Evolutionary conservation across 2,113 vertebrate species (phyloP).

Genomic region (Paratilapia polleni): DNA sequence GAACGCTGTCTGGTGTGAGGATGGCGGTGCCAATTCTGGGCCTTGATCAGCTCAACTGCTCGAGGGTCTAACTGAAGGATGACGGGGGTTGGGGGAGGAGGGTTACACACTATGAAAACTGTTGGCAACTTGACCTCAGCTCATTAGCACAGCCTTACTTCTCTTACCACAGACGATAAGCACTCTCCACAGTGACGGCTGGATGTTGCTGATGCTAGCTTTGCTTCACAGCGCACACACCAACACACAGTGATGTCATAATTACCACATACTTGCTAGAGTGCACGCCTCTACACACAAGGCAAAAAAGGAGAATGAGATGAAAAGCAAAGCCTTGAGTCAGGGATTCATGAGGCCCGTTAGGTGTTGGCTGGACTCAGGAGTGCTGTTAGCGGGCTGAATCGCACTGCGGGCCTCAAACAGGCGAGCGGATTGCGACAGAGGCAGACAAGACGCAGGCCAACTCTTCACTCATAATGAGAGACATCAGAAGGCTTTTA

Average conservation of each 20-base stretch:
- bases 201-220: constrained; percentile 44
- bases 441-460: not conserved
- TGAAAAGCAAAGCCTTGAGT: constrained; percentile 34
- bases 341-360: constrained; percentile 18
- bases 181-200: constrained; percentile 41
- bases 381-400: constrained; percentile 47
- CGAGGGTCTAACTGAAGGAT: constrained; percentile 1
- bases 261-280: constrained; percentile 19
- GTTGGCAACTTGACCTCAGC: constrained; percentile 48
- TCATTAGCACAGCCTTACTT: constrained; percentile 50
- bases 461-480: constrained; percentile 51
- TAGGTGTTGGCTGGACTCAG: constrained; percentile 35
- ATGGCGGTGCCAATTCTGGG: constrained; percentile 22
- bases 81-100: constrained; percentile 19
- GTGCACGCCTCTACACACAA: not conserved
- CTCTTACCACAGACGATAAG: constrained; percentile 28
- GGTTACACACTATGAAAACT: not conserved
- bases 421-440: constrained; percentile 2
- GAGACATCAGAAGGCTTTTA: constrained; percentile 48
- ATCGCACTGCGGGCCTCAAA: constrained; percentile 34
- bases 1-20: constrained; percentile 9
- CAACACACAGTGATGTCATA: constrained; percentile 46
- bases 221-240: constrained; percentile 19
- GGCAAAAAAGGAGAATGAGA: constrained; percentile 13
- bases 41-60: constrained; percentile 41